phyloP scores from a whole-genome alignment of 2,888 invertebrate species.

The Chirona hameri region DNA sequence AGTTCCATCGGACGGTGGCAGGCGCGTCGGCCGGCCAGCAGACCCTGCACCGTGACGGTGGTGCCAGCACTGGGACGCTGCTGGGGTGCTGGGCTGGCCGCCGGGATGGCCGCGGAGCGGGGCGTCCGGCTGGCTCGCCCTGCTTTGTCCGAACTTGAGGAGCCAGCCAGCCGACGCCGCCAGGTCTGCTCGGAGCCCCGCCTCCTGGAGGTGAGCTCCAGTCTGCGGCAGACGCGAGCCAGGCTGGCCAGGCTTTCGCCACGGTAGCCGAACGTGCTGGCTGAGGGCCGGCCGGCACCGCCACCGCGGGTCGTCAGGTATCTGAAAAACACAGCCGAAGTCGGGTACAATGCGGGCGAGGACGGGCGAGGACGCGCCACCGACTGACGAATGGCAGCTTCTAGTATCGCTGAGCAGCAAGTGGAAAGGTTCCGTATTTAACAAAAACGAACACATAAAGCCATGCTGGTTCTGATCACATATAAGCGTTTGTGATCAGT shows the following conservation, averaged over 20 bases:
- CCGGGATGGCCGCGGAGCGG: too few relatives aligned
- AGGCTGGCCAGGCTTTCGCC: constrained; percentile 67
- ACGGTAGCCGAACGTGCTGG: constrained; percentile 53
- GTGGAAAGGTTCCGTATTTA: too few relatives aligned
- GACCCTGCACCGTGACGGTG: constrained; percentile 64
- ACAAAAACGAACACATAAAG: too few relatives aligned
- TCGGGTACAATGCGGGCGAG: too few relatives aligned
- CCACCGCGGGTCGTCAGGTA: constrained; percentile 29
- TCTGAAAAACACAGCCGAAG: background rate
- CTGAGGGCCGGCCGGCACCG: background rate
- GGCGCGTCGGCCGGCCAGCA: constrained; percentile 61
- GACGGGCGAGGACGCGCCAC: too few relatives aligned
- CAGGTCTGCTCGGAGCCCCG: constrained; percentile 53
- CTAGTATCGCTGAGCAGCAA: too few relatives aligned
- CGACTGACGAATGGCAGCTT: too few relatives aligned
- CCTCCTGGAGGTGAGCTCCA: constrained; percentile 60
- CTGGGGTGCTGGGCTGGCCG: constrained; percentile 39
- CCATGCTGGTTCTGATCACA: too few relatives aligned
- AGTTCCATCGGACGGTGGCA: constrained; percentile 55
- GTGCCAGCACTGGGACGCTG: constrained; percentile 64
- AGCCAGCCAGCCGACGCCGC: constrained; percentile 52
- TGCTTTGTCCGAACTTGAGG: too few relatives aligned
- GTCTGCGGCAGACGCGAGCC: constrained; percentile 53
- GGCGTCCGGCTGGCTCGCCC: constrained; percentile 48
- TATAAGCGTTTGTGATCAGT: too few relatives aligned